Evolutionary conservation across 2,888 invertebrate genomes (phyloP).

Genomic region (Kuschelorhynchus macadamiae): DNA sequence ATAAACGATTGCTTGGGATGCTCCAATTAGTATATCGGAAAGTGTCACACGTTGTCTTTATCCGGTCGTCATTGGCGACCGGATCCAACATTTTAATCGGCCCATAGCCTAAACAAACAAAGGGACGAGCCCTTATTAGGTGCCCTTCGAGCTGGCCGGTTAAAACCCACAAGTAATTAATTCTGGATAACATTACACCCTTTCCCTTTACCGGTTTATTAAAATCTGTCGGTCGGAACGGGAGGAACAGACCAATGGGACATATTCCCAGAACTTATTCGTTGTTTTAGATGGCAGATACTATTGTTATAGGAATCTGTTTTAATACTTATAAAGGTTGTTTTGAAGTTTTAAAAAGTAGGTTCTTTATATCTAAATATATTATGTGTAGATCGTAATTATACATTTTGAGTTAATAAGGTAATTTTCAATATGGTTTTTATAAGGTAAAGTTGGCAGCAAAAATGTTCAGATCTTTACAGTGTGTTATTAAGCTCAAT

Average conservation of each 20-base stretch:
- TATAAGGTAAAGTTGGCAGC: too few species aligned
- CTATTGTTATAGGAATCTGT: background rate
- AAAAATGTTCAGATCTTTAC: too few species aligned
- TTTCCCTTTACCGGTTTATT: constrained; percentile 43
- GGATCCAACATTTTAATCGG: constrained; percentile 38
- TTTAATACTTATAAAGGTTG: background rate
- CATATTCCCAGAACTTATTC: background rate
- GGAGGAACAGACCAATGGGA: background rate
- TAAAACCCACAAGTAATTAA: constrained; percentile 46
- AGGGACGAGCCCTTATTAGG: constrained; percentile 31
- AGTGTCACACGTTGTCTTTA: constrained; percentile 25
- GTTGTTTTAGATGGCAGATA: background rate
- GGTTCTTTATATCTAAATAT: too few species aligned
- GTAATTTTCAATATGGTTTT: too few species aligned
- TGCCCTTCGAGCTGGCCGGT: constrained; percentile 27
- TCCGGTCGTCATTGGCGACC: constrained; percentile 33
- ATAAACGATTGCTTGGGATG: too few species aligned
- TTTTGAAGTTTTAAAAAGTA: too few species aligned
- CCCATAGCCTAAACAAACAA: constrained; percentile 36
- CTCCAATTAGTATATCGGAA: constrained; percentile 13
- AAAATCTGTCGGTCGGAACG: constrained; percentile 26
- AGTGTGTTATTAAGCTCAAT: too few species aligned
- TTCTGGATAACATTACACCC: constrained; percentile 45
- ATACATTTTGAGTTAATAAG: too few species aligned
- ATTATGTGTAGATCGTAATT: too few species aligned